These are phyloP conservation scores for Melanchra persicariae DNA, from an alignment of 2,888 invertebrate genomes.

Conservation along the genomic window DNA sequence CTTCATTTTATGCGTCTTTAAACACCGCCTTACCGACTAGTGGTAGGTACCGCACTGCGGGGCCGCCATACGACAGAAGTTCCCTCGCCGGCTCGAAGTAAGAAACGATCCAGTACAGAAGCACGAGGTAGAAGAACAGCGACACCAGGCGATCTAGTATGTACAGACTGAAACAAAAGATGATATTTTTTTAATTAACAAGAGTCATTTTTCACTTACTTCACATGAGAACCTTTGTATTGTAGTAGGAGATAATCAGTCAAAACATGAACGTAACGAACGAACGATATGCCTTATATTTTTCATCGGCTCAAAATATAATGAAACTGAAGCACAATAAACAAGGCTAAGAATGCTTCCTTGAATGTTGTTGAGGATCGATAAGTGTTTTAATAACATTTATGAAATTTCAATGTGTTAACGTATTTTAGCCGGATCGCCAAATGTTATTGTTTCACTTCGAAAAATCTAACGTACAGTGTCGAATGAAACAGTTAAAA, in stretches of 20 bases:
- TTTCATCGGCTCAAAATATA: no score
- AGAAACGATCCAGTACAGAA: constrained; percentile 83
- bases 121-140: constrained; percentile 86
- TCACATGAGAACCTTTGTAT: background rate
- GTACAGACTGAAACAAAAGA: constrained; percentile 86
- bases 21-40: constrained; percentile 85
- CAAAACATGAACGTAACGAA: background rate
- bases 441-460: background rate
- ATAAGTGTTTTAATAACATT: background rate
- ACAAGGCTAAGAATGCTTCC: constrained; percentile 10
- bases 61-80: constrained; percentile 79
- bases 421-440: background rate
- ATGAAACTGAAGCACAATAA: background rate
- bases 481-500: background rate
- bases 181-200: background rate
- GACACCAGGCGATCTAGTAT: constrained; percentile 87
- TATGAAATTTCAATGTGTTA: background rate
- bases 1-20: constrained; percentile 56
- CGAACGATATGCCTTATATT: no score
- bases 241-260: background rate
- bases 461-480: background rate
- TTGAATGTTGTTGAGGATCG: background rate
- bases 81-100: constrained; percentile 78
- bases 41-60: constrained; percentile 80
- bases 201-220: background rate